phyloP scores from a whole-genome alignment of 2,888 invertebrate genomes.

The Cephus nigrinus region DNA sequence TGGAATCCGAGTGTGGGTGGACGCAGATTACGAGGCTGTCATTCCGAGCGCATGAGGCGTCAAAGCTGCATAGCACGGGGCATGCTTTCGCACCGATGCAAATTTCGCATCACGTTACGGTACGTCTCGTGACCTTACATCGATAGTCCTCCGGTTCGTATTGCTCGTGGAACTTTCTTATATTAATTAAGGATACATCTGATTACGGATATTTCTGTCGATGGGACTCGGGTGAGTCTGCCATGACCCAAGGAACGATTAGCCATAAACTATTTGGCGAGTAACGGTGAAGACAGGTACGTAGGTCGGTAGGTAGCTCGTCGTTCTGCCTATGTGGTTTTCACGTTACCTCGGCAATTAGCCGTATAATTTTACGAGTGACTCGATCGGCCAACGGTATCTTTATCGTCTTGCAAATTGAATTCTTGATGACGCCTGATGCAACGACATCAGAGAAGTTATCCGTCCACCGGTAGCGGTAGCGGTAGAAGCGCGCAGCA shows the following conservation, averaged over 20 bases:
- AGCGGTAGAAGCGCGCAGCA: neutral
- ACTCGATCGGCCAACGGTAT: constrained; percentile 19
- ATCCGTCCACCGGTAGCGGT: constrained; percentile 4
- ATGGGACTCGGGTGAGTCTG: neutral
- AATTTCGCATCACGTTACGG: constrained; percentile 27
- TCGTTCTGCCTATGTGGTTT: neutral
- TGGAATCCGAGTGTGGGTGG: neutral
- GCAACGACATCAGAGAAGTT: constrained; percentile 14
- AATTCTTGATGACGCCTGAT: constrained; percentile 47
- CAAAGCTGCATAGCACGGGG: constrained; percentile 5
- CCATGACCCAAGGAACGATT: neutral
- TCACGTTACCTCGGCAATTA: constrained; percentile 41
- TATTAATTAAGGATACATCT: neutral
- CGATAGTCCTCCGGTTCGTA: neutral
- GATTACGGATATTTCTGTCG: neutral
- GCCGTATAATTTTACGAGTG: constrained; percentile 49
- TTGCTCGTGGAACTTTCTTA: neutral
- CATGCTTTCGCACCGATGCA: constrained; percentile 37
- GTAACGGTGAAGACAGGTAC: constrained; percentile 29
- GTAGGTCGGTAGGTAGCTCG: neutral
- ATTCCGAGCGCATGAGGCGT: constrained; percentile 22
- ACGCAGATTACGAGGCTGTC: constrained; percentile 28
- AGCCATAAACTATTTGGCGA: constrained; percentile 45
- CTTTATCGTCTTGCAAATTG: constrained; percentile 48
- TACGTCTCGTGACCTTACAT: neutral